These are phyloP conservation scores for Sitobion miscanthi DNA, from an alignment of 1,140 invertebrate species.

Conservation along the genomic window DNA sequence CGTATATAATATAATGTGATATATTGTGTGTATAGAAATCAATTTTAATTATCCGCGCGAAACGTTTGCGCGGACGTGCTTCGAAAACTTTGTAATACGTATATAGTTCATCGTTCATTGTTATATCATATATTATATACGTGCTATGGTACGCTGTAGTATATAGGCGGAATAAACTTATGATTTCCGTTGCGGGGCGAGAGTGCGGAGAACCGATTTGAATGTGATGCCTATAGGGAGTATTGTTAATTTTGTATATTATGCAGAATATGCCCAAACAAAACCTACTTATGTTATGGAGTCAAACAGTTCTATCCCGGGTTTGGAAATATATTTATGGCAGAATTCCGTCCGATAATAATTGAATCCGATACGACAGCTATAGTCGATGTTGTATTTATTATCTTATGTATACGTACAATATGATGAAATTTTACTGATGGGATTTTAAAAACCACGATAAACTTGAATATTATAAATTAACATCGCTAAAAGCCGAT, in stretches of 20 bases:
- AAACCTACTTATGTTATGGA: too few species aligned
- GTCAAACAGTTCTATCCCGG: too few species aligned
- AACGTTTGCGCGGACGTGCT: not conserved
- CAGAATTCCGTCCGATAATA: too few species aligned
- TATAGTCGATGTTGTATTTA: too few species aligned
- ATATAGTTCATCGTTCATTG: too few species aligned
- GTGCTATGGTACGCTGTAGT: not conserved
- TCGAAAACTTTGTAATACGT: not conserved
- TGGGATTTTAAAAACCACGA: not conserved
- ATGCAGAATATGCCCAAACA: too few species aligned
- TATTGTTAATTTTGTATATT: too few species aligned
- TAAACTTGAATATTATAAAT: not conserved
- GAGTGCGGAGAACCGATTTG: not conserved
- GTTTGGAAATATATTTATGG: too few species aligned
- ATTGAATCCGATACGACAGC: too few species aligned
- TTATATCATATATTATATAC: too few species aligned
- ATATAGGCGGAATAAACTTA: not conserved
- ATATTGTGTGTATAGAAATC: not conserved
- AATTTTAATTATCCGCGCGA: not conserved
- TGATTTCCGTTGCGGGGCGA: not conserved
- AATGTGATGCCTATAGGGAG: not conserved
- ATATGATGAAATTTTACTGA: not conserved
- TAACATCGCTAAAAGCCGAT: not conserved
- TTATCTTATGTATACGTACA: too few species aligned
- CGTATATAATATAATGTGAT: not conserved